Percentiles rank a stretch among this genome's conserved stretches.
Evolutionary conservation across 2,888 invertebrate genomes (phyloP).

Genomic region (Metopia argyrocephala): DNA sequence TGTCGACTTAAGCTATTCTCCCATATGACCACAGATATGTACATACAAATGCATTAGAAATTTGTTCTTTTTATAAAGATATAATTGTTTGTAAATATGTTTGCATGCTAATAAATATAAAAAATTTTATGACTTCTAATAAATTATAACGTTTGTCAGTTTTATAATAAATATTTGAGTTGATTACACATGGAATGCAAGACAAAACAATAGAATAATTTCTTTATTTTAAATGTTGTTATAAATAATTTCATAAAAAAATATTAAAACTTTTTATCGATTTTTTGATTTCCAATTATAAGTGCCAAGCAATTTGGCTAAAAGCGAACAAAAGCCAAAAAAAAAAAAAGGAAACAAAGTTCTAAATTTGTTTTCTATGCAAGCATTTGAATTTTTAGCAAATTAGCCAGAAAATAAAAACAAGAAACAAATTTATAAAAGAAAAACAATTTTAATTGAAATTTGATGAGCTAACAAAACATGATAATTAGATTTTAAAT

Average conservation of each 20-base stretch:
- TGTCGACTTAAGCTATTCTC: no score
- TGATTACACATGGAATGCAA: no score
- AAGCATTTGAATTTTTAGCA: background rate
- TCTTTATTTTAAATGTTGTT: no score
- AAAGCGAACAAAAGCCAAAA: background rate
- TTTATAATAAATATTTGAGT: conserved; percentile 48
- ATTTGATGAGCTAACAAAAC: background rate
- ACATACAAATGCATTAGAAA: no score
- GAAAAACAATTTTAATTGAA: background rate
- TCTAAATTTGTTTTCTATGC: background rate
- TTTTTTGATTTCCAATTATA: background rate
- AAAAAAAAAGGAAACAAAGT: background rate
- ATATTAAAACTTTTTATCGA: background rate
- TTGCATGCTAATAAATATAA: background rate
- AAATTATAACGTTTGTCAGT: conserved; percentile 52
- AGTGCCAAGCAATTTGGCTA: background rate
- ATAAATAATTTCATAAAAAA: no score
- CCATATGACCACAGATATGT: no score
- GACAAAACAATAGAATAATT: no score
- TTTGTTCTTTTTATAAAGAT: no score
- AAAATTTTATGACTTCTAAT: conserved; percentile 48
- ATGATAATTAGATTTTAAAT: background rate
- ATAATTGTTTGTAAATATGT: no score
- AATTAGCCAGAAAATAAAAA: background rate
- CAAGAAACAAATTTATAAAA: background rate